Evolutionary conservation across 2,888 invertebrate species (phyloP), one percentile per base, ranked within the genome.

Genomic region (Drosophila anceps): DNA sequence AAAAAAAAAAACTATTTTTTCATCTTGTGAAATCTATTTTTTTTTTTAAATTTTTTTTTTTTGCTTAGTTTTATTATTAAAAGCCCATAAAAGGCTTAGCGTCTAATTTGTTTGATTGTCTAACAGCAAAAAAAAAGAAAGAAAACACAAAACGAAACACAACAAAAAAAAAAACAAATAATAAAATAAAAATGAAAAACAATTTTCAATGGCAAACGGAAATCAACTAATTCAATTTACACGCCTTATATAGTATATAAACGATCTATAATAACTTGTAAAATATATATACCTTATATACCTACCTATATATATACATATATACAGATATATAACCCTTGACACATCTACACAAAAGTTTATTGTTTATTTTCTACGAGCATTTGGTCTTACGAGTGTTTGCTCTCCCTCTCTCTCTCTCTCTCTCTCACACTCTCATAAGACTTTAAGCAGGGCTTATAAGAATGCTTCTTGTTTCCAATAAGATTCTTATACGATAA

Each of bases 71-170:
- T 82, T 83, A 83, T 83, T 79, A 85, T 84, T 83, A 80, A 87
- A 84, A 46, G 67, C 65, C 87, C 87, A 77, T 81, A 82, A 82
- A 86, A 54, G 87, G 83, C 77, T 59, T 78, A 84, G 87, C 85
- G 66, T 81, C 80, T 87, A 88, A 88, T 88, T 88, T 82, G 82
- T 86, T 88, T 82, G 80, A 88, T 84, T 85, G 86, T 85, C 82
- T 88, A 88, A 88, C 86, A 82, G 75, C 61, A 76, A 79, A 79
- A 79, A 82, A 59, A 72, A 57, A 58, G 33, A 41, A 39, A 67
- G 72, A 68, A 78, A 70, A 73, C 9, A 51, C 24, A 35, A 74
- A 70, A 79, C 72, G 80, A 50, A 61, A 53, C 31, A 46, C 50
- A 35, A 73, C 24, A 33, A 63, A 69, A 46, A 69, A 41, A 62